Evolutionary conservation across 2,113 vertebrate genomes (phyloP).

Genomic region (Cottus gobio): DNA sequence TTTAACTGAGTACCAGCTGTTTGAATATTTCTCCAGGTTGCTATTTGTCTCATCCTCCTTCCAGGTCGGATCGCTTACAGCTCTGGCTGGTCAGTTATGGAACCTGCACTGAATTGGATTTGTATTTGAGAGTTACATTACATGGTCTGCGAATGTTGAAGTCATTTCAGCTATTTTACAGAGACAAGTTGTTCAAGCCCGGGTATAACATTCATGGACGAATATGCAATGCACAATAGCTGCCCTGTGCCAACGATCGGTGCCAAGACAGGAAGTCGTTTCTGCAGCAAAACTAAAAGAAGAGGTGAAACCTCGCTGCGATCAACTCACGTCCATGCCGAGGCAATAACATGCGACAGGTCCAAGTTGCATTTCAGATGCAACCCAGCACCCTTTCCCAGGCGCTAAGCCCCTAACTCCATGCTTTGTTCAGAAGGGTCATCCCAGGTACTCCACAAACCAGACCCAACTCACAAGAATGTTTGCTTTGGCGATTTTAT

Average conservation of each 20-base stretch:
- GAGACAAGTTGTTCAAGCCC: not conserved
- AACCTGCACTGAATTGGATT: constrained; percentile 10
- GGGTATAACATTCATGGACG: not conserved
- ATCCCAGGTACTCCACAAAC: not conserved
- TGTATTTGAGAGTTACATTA: constrained; percentile 21
- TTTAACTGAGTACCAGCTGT: constrained; percentile 50
- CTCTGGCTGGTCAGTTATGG: constrained; percentile 34
- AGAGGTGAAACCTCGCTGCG: not conserved
- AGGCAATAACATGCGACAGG: not conserved
- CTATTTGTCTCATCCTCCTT: constrained; percentile 34
- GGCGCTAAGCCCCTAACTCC: not conserved
- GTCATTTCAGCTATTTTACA: constrained; percentile 15
- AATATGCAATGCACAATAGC: not conserved
- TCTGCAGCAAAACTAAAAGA: not conserved
- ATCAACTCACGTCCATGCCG: not conserved
- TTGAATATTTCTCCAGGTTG: constrained; percentile 38
- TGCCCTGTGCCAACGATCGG: not conserved
- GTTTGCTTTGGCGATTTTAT: constrained; percentile 37
- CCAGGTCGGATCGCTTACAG: constrained; percentile 49
- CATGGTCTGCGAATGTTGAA: constrained; percentile 21
- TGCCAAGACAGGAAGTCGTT: not conserved
- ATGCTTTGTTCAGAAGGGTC: not conserved
- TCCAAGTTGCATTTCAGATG: not conserved
- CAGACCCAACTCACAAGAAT: constrained; percentile 4
- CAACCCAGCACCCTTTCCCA: not conserved